Evolutionary conservation across 2,797 vertebrate genomes (phyloP), one percentile per base, ranked within the genome.

Genomic region (Acanthurus tractus): DNA sequence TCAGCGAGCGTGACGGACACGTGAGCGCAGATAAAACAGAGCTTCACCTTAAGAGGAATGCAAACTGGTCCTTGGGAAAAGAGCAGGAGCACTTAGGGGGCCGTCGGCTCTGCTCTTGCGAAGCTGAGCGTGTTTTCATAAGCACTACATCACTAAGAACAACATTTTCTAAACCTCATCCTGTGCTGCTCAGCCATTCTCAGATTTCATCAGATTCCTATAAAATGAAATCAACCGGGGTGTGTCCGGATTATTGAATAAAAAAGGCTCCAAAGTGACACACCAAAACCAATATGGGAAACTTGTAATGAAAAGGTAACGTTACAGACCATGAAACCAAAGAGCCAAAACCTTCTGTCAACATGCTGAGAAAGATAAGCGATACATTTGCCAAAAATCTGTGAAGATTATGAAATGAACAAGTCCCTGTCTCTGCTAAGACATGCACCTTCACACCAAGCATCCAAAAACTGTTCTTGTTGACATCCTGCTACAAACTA

Each of bases 161-260:
- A 84, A 89, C 76, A 86, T 82, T 85, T 84, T 85, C 61, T 66
- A 58, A 90, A 85, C 75, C 86, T 84, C 77, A 66, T 88, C 79
- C 76, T 73, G 54, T 25, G 73, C 40, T 17, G 55, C 82, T 87
- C 84, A 69, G 70, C 74, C 74, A 25, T 61, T 88, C 87, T 94
- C 88, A 66, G 45, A 75, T 94, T 94, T 85, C 88, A 85, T 61
- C 64, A 68, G 88, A 91, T 89, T 88, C 86, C 81, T 71, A 84
- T 78, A 49, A 90, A 91, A 81, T 89, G 78, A 94, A 92, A 93
- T 88, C 81, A 88, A 73, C 52, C 70, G 46, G 87, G 91, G 89
- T 75, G 90, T 85, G 91, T 75, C 69, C 0, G 62, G 25, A 78
- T 83, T 66, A 86, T 64, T 75, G 64, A 63, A 82, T 70, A 68